These are phyloP conservation scores for Panthera leo DNA, from an alignment of 2,113 vertebrate species.

Conservation along the genomic window DNA sequence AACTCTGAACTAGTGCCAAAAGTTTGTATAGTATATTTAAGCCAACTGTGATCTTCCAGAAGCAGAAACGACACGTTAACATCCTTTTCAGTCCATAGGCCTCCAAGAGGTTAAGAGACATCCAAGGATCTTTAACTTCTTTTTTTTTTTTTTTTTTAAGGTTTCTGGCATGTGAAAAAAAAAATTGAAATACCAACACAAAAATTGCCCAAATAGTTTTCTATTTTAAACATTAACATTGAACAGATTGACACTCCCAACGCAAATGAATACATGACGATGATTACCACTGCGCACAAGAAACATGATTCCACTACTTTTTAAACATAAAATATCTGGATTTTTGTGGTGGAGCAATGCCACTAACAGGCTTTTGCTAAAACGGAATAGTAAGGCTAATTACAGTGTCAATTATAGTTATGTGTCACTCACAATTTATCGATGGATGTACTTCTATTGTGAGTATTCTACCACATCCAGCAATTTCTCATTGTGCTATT, in stretches of 20 bases:
- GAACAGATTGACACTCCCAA: neutral
- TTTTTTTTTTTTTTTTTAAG: neutral
- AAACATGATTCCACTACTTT: neutral
- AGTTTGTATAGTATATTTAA: neutral
- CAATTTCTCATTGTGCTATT: constrained; percentile 51
- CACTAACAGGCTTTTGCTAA: constrained; percentile 2
- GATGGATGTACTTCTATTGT: constrained; percentile 36
- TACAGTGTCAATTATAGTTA: constrained; percentile 11
- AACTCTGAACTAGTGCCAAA: neutral
- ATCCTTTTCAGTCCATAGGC: neutral
- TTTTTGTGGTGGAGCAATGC: neutral
- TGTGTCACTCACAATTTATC: constrained; percentile 29
- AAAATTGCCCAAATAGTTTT: neutral
- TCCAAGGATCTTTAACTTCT: neutral
- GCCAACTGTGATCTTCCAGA: neutral
- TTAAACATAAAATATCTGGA: neutral
- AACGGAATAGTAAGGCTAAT: neutral
- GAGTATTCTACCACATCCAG: constrained; percentile 1
- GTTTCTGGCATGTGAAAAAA: neutral
- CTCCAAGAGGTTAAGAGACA: neutral
- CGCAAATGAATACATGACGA: neutral
- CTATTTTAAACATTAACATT: neutral
- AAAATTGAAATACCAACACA: neutral
- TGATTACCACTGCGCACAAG: neutral
- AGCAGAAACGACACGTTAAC: neutral